phyloP scores from a whole-genome alignment of 2,113 vertebrate genomes.

The Meleagris gallopavo region DNA sequence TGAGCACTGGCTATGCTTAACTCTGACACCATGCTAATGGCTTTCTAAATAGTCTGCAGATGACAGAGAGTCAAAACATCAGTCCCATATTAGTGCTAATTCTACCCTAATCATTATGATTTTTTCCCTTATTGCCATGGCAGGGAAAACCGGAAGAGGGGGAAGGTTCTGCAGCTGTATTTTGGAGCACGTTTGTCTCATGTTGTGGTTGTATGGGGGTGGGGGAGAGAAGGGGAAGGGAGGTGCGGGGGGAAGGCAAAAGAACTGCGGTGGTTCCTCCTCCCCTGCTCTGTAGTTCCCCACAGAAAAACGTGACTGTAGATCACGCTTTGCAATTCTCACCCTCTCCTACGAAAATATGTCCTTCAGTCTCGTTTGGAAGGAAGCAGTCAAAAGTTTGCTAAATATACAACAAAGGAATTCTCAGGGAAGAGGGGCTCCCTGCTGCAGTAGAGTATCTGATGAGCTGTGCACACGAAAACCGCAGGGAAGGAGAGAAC shows the following conservation, averaged over 20 bases:
- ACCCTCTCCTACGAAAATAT: constrained; percentile 43
- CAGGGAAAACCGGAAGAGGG: neutral
- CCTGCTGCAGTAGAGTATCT: constrained; percentile 28
- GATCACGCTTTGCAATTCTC: constrained; percentile 54
- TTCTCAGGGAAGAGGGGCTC: constrained; percentile 41
- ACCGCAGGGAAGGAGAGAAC: neutral
- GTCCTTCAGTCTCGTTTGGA: constrained; percentile 40
- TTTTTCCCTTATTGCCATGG: neutral
- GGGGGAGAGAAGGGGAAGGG: neutral
- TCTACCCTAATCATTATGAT: neutral
- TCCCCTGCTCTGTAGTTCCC: constrained; percentile 54
- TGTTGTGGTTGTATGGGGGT: constrained; percentile 42
- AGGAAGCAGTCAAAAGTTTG: constrained; percentile 61
- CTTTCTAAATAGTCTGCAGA: neutral
- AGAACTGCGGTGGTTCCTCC: constrained; percentile 56
- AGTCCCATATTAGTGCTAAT: neutral
- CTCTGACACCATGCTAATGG: neutral
- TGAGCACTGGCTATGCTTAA: neutral
- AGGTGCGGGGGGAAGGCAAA: constrained; percentile 14
- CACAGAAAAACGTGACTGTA: constrained; percentile 55
- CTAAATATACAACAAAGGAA: constrained; percentile 46
- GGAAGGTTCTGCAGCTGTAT: constrained; percentile 48
- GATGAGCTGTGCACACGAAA: neutral
- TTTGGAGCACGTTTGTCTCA: neutral
- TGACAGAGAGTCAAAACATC: neutral